Conservation (phyloP, 92 coral and sea anemone genomes). For the Diadumene lineata region DNA sequence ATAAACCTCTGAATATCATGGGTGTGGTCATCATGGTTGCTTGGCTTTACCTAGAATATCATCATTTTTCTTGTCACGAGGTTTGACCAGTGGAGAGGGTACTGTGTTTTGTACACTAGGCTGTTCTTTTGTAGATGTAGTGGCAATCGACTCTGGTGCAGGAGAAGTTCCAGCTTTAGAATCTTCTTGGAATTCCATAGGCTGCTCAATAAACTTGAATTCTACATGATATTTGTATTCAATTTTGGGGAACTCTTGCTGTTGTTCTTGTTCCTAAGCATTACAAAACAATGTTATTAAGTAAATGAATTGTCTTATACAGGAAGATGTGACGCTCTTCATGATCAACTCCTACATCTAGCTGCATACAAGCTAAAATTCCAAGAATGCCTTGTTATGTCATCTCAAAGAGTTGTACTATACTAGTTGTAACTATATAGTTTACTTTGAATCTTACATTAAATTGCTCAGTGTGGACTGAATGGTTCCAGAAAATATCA, state of each 20-base stretch:
- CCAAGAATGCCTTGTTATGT: too few relatives aligned
- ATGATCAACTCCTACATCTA: too few relatives aligned
- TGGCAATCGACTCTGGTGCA: slow-evolving; percentile 24
- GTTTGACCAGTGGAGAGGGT: neutral
- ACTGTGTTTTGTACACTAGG: neutral
- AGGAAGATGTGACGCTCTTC: too few relatives aligned
- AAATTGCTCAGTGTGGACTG: too few relatives aligned
- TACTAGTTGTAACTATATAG: too few relatives aligned
- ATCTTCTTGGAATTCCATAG: neutral
- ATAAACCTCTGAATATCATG: too few relatives aligned
- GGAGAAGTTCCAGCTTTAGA: slow-evolving; percentile 59
- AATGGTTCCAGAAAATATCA: too few relatives aligned
- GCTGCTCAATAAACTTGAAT: slow-evolving; percentile 67
- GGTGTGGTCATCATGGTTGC: too few relatives aligned
- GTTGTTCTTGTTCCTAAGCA: slow-evolving; percentile 75
- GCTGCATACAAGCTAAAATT: too few relatives aligned
- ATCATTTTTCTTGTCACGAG: neutral
- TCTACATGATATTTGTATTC: slow-evolving; percentile 91
- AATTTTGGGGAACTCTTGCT: slow-evolving; percentile 80
- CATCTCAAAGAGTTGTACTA: too few relatives aligned
- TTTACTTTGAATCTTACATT: too few relatives aligned
- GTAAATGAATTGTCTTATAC: too few relatives aligned
- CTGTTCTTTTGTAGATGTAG: neutral
- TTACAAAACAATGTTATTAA: neutral
- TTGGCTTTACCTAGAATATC: neutral